These are phyloP conservation scores for Trichosurus vulpecula DNA, from an alignment of 2,797 vertebrate species.

Conservation along the genomic window DNA sequence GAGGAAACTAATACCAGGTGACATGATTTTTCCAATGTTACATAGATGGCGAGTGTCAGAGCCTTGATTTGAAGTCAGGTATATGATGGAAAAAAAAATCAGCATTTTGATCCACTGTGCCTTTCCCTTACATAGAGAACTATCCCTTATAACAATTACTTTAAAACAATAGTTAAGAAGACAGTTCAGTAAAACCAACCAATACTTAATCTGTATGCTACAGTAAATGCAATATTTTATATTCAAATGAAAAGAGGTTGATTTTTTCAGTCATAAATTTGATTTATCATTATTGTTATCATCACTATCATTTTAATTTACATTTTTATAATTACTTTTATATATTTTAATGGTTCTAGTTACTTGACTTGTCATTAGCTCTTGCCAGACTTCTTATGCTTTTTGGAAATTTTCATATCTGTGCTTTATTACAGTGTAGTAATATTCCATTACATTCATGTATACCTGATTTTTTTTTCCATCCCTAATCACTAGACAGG, in stretches of 20 bases:
- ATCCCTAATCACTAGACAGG: neutral
- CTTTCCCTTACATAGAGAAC: neutral
- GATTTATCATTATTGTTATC: neutral
- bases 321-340: neutral
- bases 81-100: neutral
- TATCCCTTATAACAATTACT: neutral
- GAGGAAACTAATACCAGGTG: neutral
- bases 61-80: neutral
- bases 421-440: neutral
- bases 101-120: neutral
- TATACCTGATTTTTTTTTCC: neutral
- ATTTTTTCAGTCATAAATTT: neutral
- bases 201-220: neutral
- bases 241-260: neutral
- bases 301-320: too few species aligned
- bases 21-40: neutral
- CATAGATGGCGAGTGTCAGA: neutral
- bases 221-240: neutral
- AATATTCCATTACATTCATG: neutral
- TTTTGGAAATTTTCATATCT: neutral
- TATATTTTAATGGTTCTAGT: neutral
- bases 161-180: neutral
- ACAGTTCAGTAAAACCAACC: neutral
- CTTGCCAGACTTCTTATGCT: too few species aligned
- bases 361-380: neutral